Evolutionary conservation across 1,140 invertebrate genomes (phyloP), one percentile per base, ranked within the genome.

Genomic region (Drosophila carrolli): DNA sequence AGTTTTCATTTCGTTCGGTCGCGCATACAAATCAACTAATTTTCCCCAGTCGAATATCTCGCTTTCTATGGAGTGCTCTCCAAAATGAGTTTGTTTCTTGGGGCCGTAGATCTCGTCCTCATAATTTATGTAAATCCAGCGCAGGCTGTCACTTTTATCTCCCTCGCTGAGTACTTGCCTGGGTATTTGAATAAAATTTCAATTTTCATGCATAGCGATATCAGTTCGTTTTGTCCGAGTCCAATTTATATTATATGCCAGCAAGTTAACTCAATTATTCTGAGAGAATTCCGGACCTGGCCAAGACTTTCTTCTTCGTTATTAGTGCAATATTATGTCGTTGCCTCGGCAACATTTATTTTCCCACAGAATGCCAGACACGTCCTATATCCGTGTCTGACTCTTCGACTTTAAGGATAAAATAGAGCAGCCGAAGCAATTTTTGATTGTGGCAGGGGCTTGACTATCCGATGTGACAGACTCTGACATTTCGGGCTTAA

Each of bases 21-120:
- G 54, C 72, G 82, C 82, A 85, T 85, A 86, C 78, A 86, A 85
- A 85, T 86, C 83, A 79, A 82, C 82, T 86, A 86, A 86, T 86
- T 86, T 86, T 14, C 14, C 13, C 16, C 23, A 23, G 13, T 41
- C 43, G 7, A 57, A 54, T 58, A 53, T 60, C 40, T 58, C 19
- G 9, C 38, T 44, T 66, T 57, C 41, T 43, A 10, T 38, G 48
- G 43, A 54, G 40, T 68, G 65, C 65, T 61, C 67, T 71, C 66
- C 38, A 55, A 67, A 38, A 29, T 43, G n/a, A 23, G 10, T 44
- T 29, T 44, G 47, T 41, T 35, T 60, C 32, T 73, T 51, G 43
- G n/a, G 63, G 27, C 19, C 62, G 41, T 53, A 32, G 62, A 51
- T 54, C 67, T 62, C 50, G 60, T 65, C 23, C 78, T 75, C 82